Conservation (phyloP, 2,797 vertebrate species). For the Pteropus rufus region DNA sequence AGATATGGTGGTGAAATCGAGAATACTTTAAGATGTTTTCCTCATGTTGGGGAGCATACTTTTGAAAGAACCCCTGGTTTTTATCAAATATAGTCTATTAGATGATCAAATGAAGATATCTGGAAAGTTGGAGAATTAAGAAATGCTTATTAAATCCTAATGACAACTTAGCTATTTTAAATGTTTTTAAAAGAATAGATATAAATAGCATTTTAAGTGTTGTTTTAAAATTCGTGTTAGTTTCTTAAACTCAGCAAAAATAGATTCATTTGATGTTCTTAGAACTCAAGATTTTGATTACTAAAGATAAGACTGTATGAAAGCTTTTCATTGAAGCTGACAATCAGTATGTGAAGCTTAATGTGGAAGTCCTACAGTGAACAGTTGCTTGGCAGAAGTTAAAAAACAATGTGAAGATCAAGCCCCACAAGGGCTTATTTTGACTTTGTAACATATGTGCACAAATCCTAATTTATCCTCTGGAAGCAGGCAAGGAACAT, state of each 20-base stretch:
- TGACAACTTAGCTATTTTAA: not conserved
- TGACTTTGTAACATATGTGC: constrained; percentile 40
- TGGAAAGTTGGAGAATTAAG: not conserved
- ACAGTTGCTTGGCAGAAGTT: constrained; percentile 25
- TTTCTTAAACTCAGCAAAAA: not conserved
- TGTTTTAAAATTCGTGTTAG: not conserved
- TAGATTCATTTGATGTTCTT: not conserved
- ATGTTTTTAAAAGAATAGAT: not conserved
- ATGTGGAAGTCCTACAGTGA: not conserved
- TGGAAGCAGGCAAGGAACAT: not conserved
- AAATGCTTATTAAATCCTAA: not conserved
- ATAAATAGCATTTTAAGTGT: not conserved
- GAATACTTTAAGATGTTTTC: not conserved
- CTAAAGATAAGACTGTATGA: not conserved
- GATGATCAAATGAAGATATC: not conserved
- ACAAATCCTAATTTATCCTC: constrained; percentile 26
- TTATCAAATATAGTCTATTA: not conserved
- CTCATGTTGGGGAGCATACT: not conserved
- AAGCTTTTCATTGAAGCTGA: not conserved
- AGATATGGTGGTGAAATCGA: not conserved
- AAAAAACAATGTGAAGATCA: not conserved
- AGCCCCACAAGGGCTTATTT: constrained; percentile 29
- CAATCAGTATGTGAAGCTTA: constrained; percentile 29
- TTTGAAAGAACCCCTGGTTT: not conserved
- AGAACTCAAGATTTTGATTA: not conserved